These are phyloP conservation scores for Zaprionus africanus DNA, from an alignment of 1,140 invertebrate species.

Conservation along the genomic window DNA sequence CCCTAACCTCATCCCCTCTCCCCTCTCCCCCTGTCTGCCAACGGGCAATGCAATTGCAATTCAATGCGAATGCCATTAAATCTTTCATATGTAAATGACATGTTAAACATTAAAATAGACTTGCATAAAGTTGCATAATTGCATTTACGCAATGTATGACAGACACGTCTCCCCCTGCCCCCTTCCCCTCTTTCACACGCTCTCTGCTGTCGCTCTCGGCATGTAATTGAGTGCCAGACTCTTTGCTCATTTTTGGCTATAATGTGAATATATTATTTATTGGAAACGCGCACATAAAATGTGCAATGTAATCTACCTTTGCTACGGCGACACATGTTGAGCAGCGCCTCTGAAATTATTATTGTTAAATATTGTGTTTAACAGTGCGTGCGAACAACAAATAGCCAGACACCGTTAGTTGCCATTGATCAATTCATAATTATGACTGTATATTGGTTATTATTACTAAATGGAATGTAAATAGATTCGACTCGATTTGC, in stretches of 20 bases:
- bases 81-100: conserved; percentile 79
- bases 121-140: conserved; percentile 81
- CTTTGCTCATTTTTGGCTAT: conserved; percentile 30
- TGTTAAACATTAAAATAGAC: conserved; percentile 81
- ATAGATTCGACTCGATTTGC: background rate
- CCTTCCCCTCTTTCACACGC: background rate
- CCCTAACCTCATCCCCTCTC: background rate
- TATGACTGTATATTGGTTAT: background rate
- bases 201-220: conserved; percentile 1
- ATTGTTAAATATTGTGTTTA: conserved; percentile 43
- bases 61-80: conserved; percentile 63
- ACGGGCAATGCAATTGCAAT: conserved; percentile 58
- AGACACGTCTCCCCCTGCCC: conserved; percentile 25
- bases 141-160: conserved; percentile 70
- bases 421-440: conserved; percentile 14
- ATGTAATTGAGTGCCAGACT: conserved; percentile 34
- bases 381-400: background rate
- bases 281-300: conserved; percentile 71
- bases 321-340: conserved; percentile 59
- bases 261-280: conserved; percentile 67
- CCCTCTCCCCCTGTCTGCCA: background rate
- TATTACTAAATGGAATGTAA: background rate
- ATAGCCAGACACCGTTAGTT: conserved; percentile 5
- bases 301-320: conserved; percentile 57
- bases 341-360: conserved; percentile 21